Evolutionary conservation across 2,888 invertebrate species (phyloP), one percentile per base, ranked within the genome.

Genomic region (Apodemia mormo): DNA sequence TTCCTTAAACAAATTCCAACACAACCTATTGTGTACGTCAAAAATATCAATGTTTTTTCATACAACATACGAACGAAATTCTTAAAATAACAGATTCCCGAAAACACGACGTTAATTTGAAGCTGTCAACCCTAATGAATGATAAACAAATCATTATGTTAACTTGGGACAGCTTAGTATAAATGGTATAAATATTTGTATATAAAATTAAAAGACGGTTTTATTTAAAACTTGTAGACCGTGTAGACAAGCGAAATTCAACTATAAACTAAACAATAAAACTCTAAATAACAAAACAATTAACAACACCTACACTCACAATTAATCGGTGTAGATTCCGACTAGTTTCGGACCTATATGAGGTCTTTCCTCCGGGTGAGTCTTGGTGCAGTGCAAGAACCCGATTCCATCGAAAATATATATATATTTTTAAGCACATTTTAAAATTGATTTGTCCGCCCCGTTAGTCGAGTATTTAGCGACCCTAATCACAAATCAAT

Each of bases 31-130:
- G 14, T 3, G 5, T 14, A 12, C 49, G 49, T 14, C 14, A 3
- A 49, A 49, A n/a, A 58, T 29, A 30, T 29, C 3, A 29, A 58
- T 58, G 56, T 58, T 58, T 58, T 58, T 30, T 9, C 10, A 30
- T 10, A 49, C 49, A 29, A 56, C 29, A 29, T 29, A 56, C 56
- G 9, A 56, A 12, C 58, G 1, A 61, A 30, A 61, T 61, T 61
- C 14, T 33, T 14, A 61, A 61, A 61, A 61, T 30, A 30, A 61
- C 49, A n/a, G 45, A 45, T 5, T 14, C 14, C 49, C 14, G 49
- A 14, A 49, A 49, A 49, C 49, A 49, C 58, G 33, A 33, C 58
- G 58, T 12, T 61, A 61, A 61, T 58, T 58, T 61, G 33, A 61
- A 12, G 14, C 58, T 61, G 33, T 61, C 33, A 33, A 33, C 58